Evolutionary conservation across 2,797 vertebrate species (phyloP).

Genomic region (Hippopotamyrus pictus): DNA sequence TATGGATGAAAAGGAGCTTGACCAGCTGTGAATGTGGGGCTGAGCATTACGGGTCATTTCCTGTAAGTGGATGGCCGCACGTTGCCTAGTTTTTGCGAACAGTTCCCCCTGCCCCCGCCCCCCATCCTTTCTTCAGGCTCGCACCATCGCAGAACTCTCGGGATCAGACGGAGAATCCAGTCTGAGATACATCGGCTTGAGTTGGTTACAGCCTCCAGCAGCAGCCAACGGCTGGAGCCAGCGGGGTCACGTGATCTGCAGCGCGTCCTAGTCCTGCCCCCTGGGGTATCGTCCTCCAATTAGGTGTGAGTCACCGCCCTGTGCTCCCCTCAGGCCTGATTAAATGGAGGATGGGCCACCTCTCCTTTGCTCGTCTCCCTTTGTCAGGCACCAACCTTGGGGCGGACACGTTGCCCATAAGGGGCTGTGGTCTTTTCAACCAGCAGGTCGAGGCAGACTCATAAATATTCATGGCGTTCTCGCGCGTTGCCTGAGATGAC

Average conservation of each 20-base stretch:
- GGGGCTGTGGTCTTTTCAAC: background rate
- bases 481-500: conserved; percentile 21
- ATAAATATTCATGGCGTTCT: conserved; percentile 33
- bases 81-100: background rate
- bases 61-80: background rate
- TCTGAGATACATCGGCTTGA: background rate
- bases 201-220: background rate
- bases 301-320: background rate
- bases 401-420: background rate
- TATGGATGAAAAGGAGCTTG: background rate
- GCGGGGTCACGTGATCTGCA: background rate
- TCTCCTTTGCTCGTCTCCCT: background rate
- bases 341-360: conserved; percentile 15
- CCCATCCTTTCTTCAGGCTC: background rate
- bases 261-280: background rate
- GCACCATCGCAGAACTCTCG: background rate
- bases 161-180: background rate
- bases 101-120: background rate
- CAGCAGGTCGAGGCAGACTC: conserved; percentile 7
- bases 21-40: background rate
- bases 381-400: background rate
- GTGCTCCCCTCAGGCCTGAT: background rate
- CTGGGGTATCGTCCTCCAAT: background rate
- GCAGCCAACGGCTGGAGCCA: background rate
- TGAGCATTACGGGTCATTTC: background rate